These are phyloP conservation scores for Lasioglossum calceatum DNA, from an alignment of 2,888 invertebrate genomes.

Conservation along the genomic window DNA sequence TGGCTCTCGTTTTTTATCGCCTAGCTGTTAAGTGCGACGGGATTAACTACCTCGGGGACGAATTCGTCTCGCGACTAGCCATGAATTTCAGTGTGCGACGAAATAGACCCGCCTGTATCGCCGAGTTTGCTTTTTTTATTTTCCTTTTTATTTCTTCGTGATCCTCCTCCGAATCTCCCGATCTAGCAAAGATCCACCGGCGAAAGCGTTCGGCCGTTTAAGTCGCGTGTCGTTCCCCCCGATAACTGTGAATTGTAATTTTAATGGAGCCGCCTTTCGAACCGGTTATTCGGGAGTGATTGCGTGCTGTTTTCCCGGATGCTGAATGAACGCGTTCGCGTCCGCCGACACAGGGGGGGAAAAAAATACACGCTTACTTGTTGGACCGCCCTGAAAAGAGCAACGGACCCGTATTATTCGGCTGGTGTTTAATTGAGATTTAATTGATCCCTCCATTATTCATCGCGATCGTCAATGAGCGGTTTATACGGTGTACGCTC, in stretches of 20 bases:
- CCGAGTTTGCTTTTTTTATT: conserved; percentile 39
- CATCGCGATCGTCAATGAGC: conserved; percentile 78
- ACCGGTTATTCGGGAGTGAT: conserved; percentile 48
- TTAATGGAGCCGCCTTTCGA: conserved; percentile 64
- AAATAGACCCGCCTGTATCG: conserved; percentile 26
- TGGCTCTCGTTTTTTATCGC: not conserved
- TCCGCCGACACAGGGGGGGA: conserved; percentile 51
- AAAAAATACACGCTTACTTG: conserved; percentile 53
- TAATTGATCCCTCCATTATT: conserved; percentile 80
- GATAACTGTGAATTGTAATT: conserved; percentile 62
- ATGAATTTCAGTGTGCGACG: not conserved
- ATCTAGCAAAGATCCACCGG: not conserved
- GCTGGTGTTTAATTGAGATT: conserved; percentile 78
- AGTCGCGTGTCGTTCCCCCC: conserved; percentile 19
- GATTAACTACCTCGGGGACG: not conserved
- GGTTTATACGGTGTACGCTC: conserved; percentile 68
- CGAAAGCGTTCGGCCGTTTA: conserved; percentile 19
- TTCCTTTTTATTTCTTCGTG: not conserved
- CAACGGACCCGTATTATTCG: conserved; percentile 75
- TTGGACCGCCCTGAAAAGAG: conserved; percentile 66
- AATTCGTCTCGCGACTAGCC: not conserved
- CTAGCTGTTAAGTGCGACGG: conserved; percentile 15
- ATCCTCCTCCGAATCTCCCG: not conserved
- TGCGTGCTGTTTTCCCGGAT: conserved; percentile 61
- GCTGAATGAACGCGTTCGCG: conserved; percentile 55